Conservation (phyloP, 35 echinoderm and acorn worm species). For the Ophiothrix spiculata region DNA sequence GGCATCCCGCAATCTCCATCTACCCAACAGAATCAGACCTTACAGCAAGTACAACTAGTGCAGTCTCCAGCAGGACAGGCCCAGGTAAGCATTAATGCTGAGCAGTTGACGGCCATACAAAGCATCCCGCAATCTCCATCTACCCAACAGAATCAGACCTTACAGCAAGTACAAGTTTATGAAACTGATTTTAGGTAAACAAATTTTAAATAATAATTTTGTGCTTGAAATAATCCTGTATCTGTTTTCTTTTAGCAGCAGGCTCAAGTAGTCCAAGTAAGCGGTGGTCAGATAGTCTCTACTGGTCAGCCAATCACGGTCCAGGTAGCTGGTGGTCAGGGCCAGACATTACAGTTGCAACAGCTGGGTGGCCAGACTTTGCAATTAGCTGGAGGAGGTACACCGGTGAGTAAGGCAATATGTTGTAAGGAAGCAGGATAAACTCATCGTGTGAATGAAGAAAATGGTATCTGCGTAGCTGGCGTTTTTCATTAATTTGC, state of each 20-base stretch:
- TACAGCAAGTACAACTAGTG: neutral
- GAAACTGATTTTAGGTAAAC: too few relatives aligned
- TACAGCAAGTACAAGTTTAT: too few relatives aligned
- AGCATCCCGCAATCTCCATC: slow-evolving; percentile 7
- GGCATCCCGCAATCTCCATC: slow-evolving; percentile 6
- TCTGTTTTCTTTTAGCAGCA: neutral
- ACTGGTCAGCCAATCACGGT: slow-evolving; percentile 88
- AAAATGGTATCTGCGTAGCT: too few relatives aligned
- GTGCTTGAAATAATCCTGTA: too few relatives aligned
- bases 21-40: neutral
- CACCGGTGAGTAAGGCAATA: too few relatives aligned
- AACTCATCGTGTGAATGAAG: too few relatives aligned
- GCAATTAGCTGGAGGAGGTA: slow-evolving; percentile 43
- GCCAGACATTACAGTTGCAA: slow-evolving; percentile 63
- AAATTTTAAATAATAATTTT: too few relatives aligned
- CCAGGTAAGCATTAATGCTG: neutral
- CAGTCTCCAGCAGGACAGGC: neutral
- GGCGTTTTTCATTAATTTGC: too few relatives aligned
- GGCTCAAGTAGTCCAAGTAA: slow-evolving; percentile 68
- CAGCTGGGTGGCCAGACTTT: slow-evolving; percentile 53
- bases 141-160: too few relatives aligned
- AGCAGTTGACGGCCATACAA: slow-evolving; percentile 20
- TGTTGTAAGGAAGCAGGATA: too few relatives aligned
- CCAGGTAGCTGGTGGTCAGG: slow-evolving; percentile 68
- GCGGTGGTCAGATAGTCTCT: slow-evolving; percentile 57